Conservation (phyloP, 2,888 invertebrate genomes). For the Synanthedon myopaeformis region DNA sequence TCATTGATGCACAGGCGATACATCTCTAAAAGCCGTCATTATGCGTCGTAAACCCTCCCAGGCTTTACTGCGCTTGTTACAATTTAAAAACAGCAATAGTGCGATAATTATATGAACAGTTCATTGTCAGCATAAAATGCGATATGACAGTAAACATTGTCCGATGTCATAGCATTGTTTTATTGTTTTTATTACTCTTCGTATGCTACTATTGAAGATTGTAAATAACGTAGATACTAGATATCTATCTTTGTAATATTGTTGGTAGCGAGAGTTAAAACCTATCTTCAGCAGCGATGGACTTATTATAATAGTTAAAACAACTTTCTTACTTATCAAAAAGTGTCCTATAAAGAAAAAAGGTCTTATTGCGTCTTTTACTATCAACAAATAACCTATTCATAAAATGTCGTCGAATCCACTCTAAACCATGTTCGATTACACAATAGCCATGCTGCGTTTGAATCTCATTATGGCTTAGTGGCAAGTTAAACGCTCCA, state of each 20-base stretch:
- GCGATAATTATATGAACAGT: neutral
- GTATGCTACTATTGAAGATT: too few relatives aligned
- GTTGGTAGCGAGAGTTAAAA: too few relatives aligned
- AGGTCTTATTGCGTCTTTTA: neutral
- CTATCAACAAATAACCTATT: slow-evolving; percentile 13
- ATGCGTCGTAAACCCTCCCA: slow-evolving; percentile 23
- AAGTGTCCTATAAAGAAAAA: too few relatives aligned
- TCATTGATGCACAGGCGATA: neutral
- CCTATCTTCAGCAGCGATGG: too few relatives aligned
- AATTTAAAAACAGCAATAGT: neutral
- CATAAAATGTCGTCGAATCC: slow-evolving; percentile 30
- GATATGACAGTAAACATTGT: too few relatives aligned
- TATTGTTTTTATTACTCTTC: too few relatives aligned
- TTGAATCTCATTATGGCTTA: slow-evolving; percentile 7
- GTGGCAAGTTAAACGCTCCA: neutral
- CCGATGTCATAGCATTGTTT: too few relatives aligned
- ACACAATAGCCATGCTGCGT: slow-evolving; percentile 26
- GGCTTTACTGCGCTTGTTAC: slow-evolving; percentile 1
- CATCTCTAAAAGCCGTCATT: slow-evolving; percentile 22
- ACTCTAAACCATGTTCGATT: slow-evolving; percentile 14
- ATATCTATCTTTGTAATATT: too few relatives aligned
- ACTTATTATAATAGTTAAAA: too few relatives aligned
- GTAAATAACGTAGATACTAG: too few relatives aligned
- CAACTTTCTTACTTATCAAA: too few relatives aligned
- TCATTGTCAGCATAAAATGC: neutral